Base-by-base conservation (phyloP, 2,113 vertebrate species). In the Tragelaphus buxtoni region DNA sequence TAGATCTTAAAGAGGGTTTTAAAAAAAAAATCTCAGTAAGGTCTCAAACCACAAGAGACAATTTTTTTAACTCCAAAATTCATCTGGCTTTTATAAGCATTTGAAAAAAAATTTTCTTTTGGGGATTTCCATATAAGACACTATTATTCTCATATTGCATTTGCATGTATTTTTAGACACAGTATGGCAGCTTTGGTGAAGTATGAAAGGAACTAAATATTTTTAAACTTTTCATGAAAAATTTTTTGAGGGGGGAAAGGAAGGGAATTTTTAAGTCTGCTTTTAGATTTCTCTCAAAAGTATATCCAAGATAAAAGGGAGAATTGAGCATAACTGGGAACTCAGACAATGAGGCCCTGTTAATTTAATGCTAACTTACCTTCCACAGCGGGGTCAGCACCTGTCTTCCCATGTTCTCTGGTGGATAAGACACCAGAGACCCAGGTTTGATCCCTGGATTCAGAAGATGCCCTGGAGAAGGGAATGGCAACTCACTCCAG, bases 111-210 rank as follows among this genome's bases (percentile, higher is more conserved):
- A 0, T 16, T 51, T 83, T 16, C 28, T 56, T 65, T 93, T 14
- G 16, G 24, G 49, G 91, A 17, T 92, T 94, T 91, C 51, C 35
- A 45, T 77, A 12, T 45, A 51, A 83, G 79, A 76, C 24, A 51
- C 4, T 14, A 53, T n/a, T 17, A 79, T 53, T 53, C 28, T 90
- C 49, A 58, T 56, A 51, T 39, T 93, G 10, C 7, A 83, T 45
- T 32, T 95, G 26, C 32, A 92, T 55, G 3, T 85, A 45, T 53
- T 88, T 95, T 96, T 91, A 96, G 90, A 91, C 24, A 47, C 14
- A 42, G 22, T 82, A 60, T 74, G 80, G 42, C 16, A 92, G 49
- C 83, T 91, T 87, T 96, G 65, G 45, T 86, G 35, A 93, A 79
- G 14, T 53, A 89, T 63, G n/a, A 79, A 89, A 89, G 13, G 47